These are phyloP conservation scores for Eciton burchellii DNA, from an alignment of 1,140 invertebrate species.

Conservation along the genomic window DNA sequence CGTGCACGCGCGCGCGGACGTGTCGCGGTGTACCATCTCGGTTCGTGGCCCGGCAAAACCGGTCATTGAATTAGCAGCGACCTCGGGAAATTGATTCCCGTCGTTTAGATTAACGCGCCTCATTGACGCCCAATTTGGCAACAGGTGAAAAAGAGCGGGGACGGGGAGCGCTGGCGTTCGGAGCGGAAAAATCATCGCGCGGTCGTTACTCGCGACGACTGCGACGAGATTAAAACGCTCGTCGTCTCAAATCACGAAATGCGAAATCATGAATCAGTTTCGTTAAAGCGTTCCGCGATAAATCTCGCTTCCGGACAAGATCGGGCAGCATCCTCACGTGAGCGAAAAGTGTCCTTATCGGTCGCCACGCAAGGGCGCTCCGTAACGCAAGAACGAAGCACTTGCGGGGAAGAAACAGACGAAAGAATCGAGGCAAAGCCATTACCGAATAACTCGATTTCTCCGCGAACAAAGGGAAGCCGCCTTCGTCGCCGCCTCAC, in stretches of 20 bases:
- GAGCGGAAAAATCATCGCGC: neutral
- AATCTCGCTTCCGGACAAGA: neutral
- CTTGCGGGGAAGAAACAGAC: neutral
- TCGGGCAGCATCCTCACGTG: neutral
- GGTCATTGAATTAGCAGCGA: conserved; percentile 18
- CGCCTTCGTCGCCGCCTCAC: neutral
- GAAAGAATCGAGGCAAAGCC: conserved; percentile 40
- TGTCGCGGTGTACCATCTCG: neutral
- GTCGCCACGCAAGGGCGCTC: conserved; percentile 22
- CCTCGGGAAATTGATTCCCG: conserved; percentile 37
- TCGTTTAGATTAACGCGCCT: conserved; percentile 10
- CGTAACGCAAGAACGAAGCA: neutral
- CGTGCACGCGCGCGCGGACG: neutral
- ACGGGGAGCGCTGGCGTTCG: neutral
- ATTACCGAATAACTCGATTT: conserved; percentile 62
- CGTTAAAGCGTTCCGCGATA: neutral
- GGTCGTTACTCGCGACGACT: too few species aligned
- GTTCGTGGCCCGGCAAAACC: neutral
- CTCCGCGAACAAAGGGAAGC: conserved; percentile 48
- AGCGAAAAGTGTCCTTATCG: neutral
- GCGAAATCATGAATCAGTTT: too few species aligned
- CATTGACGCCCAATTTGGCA: conserved; percentile 25
- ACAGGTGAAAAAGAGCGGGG: conserved; percentile 23
- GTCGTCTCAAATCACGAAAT: too few species aligned
- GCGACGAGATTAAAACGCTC: too few species aligned